phyloP scores from a whole-genome alignment of 2,113 vertebrate species.

The Gallinago jamesoni region DNA sequence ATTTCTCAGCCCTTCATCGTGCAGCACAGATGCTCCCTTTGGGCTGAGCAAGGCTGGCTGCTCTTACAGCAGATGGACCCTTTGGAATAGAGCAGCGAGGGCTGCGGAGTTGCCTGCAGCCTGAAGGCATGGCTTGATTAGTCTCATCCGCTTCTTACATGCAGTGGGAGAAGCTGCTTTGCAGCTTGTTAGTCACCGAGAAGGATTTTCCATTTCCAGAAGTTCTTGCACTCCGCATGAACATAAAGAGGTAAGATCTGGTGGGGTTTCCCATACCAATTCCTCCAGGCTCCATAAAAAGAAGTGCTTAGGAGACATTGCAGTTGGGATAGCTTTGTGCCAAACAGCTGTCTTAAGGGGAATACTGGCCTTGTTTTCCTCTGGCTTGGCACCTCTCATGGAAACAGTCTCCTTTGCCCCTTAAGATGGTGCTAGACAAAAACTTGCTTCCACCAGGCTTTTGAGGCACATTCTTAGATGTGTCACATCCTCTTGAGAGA shows the following conservation, averaged over 20 bases:
- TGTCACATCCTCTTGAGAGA: not conserved
- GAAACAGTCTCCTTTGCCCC: not conserved
- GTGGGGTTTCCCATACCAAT: not conserved
- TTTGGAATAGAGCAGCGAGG: not conserved
- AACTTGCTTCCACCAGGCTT: not conserved
- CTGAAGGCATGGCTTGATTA: not conserved
- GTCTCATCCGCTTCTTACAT: not conserved
- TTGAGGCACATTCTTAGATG: not conserved
- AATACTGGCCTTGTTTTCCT: not conserved
- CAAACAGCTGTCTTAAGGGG: not conserved
- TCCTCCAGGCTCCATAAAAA: not conserved
- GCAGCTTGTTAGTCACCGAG: not conserved
- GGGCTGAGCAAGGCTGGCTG: not conserved
- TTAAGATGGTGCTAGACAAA: not conserved
- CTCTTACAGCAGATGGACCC: not conserved
- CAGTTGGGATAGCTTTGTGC: not conserved
- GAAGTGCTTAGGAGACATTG: not conserved
- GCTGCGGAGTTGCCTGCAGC: not conserved
- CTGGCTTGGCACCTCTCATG: not conserved
- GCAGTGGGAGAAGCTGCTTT: not conserved
- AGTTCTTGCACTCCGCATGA: not conserved
- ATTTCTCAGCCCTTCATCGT: conserved; percentile 25
- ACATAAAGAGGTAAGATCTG: not conserved
- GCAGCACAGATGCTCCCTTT: conserved; percentile 22
- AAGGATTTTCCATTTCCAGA: not conserved